phyloP scores from a whole-genome alignment of 2,113 vertebrate genomes.

The Notechis scutatus region DNA sequence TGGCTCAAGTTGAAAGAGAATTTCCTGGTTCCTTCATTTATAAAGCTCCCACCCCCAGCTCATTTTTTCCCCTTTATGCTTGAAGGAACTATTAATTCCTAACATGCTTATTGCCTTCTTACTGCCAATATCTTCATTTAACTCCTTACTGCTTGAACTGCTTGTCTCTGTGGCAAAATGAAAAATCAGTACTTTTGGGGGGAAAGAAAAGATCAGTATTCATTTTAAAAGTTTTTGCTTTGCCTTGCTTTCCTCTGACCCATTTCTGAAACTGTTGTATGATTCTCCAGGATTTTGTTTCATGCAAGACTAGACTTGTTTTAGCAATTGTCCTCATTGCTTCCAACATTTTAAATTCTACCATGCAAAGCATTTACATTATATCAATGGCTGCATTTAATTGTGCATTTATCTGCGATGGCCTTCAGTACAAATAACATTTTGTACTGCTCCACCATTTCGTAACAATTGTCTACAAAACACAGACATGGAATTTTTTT shows the following conservation, averaged over 20 bases:
- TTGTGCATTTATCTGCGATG: neutral
- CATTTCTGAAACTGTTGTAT: neutral
- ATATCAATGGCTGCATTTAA: neutral
- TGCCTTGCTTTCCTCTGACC: neutral
- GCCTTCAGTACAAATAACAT: neutral
- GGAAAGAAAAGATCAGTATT: neutral
- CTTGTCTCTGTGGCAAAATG: constrained; percentile 16
- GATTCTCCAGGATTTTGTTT: neutral
- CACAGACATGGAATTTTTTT: neutral
- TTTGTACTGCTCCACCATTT: neutral
- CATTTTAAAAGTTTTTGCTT: neutral
- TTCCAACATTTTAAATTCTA: neutral
- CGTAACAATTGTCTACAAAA: neutral
- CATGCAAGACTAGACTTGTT: constrained; percentile 15
- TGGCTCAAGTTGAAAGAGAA: constrained; percentile 61
- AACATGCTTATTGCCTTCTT: constrained; percentile 19
- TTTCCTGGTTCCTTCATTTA: constrained; percentile 47
- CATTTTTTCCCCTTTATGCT: constrained; percentile 29
- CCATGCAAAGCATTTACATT: neutral
- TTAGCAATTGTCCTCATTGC: neutral
- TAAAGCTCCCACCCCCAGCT: constrained; percentile 44
- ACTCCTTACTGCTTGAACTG: constrained; percentile 11
- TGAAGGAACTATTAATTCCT: constrained; percentile 31
- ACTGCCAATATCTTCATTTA: neutral
- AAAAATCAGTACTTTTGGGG: neutral